Evolutionary conservation across 2,797 vertebrate genomes (phyloP).

Genomic region (Gymnothorax javanicus): DNA sequence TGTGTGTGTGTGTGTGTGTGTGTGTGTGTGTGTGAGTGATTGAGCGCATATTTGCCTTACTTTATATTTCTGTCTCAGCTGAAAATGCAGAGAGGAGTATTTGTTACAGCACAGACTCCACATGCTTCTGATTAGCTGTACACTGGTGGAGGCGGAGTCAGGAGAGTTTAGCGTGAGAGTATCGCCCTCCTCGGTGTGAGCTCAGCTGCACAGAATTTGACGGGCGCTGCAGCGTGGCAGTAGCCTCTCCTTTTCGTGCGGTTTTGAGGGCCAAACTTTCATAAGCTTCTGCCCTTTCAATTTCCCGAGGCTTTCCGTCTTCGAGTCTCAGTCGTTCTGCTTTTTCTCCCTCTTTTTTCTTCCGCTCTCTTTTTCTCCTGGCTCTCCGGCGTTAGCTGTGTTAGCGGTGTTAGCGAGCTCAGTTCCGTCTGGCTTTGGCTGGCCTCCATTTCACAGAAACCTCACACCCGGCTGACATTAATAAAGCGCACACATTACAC

Average conservation of each 20-base stretch:
- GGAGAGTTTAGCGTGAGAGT: neutral
- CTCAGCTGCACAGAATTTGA: neutral
- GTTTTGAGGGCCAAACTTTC: neutral
- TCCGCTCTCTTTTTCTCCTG: neutral
- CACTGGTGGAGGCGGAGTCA: slow-evolving; percentile 24
- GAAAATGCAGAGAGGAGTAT: neutral
- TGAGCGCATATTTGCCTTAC: slow-evolving; percentile 40
- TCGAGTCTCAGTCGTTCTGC: neutral
- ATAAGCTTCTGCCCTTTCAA: neutral
- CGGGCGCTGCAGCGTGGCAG: no score
- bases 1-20: neutral
- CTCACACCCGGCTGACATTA: slow-evolving; percentile 24
- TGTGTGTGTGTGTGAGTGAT: neutral
- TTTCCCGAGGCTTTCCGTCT: neutral
- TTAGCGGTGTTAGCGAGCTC: neutral
- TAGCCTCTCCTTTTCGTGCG: neutral
- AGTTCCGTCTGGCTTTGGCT: slow-evolving; percentile 19
- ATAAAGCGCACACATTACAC: slow-evolving; percentile 24
- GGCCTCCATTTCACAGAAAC: slow-evolving; percentile 17
- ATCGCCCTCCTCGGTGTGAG: neutral
- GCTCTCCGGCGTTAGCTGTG: neutral
- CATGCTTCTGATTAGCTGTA: slow-evolving; percentile 64
- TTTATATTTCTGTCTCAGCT: slow-evolving; percentile 48
- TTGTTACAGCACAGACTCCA: slow-evolving; percentile 48
- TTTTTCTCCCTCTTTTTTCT: neutral